Conservation (phyloP, 2,113 vertebrate species). For the Urocynchramus pylzowi region DNA sequence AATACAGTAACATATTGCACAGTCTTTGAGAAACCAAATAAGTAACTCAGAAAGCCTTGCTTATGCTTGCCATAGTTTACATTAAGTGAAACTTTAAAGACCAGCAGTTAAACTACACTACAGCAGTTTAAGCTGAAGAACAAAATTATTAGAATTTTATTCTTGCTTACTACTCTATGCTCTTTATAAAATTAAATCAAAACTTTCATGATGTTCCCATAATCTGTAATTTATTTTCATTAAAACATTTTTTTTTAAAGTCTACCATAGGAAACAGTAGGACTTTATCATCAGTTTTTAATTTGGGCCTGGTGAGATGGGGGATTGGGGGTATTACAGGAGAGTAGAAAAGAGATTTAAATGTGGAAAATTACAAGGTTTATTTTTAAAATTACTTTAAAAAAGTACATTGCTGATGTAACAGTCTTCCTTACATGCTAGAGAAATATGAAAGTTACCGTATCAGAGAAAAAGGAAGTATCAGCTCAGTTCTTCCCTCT, state of each 20-base stretch:
- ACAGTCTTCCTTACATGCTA: not conserved
- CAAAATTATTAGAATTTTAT: not conserved
- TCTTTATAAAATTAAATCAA: not conserved
- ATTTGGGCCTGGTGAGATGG: not conserved
- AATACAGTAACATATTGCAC: not conserved
- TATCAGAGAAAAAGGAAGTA: constrained; percentile 3
- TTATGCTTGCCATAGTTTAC: not conserved
- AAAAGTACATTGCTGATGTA: not conserved
- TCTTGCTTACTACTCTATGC: not conserved
- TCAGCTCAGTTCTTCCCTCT: not conserved
- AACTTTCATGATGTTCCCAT: not conserved
- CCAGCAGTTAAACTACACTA: not conserved
- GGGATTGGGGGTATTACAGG: not conserved
- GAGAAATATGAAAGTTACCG: not conserved
- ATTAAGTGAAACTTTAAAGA: not conserved
- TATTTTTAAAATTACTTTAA: not conserved
- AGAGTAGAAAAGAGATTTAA: not conserved
- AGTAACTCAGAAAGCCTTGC: not conserved
- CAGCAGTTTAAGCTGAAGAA: not conserved
- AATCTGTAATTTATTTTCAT: not conserved
- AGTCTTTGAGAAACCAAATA: not conserved
- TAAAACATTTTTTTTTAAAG: not conserved
- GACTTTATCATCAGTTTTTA: not conserved
- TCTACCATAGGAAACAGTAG: not conserved
- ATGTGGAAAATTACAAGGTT: accelerated